Evolutionary conservation across 2,113 vertebrate genomes (phyloP).

Genomic region (Aleadryas rufinucha): DNA sequence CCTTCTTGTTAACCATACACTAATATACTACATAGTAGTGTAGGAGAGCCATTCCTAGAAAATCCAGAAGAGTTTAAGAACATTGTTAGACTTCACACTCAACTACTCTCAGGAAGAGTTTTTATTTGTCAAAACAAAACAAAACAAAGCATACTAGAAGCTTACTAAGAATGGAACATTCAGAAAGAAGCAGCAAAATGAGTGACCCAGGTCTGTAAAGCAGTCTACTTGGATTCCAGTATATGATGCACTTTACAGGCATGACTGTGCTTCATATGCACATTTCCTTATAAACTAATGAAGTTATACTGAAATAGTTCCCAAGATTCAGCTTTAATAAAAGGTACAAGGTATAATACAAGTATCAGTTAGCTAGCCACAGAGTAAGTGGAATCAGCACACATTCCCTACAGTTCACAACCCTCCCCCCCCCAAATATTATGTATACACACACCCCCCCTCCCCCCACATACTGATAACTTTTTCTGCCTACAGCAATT

Average conservation of each 20-base stretch:
- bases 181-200: not conserved
- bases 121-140: not conserved
- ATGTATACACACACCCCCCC: too few species aligned
- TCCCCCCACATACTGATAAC: not conserved
- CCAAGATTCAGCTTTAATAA: not conserved
- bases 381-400: not conserved
- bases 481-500: not conserved
- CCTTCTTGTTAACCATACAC: not conserved
- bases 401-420: not conserved
- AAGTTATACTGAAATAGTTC: not conserved
- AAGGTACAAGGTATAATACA: accelerated
- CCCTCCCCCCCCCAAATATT: not conserved
- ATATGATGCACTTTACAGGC: not conserved
- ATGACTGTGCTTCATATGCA: not conserved
- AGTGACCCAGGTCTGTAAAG: not conserved
- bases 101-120: not conserved
- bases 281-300: not conserved
- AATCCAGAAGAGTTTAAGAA: not conserved
- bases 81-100: not conserved
- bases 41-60: not conserved
- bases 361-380: not conserved
- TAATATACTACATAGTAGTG: too few species aligned
- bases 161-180: not conserved
- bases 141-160: too few species aligned
- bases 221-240: not conserved